A percentile compares a stretch with the other conserved stretches of the same genome.
Conservation (phyloP, 2,888 invertebrate species). For the Belgica antarctica region DNA sequence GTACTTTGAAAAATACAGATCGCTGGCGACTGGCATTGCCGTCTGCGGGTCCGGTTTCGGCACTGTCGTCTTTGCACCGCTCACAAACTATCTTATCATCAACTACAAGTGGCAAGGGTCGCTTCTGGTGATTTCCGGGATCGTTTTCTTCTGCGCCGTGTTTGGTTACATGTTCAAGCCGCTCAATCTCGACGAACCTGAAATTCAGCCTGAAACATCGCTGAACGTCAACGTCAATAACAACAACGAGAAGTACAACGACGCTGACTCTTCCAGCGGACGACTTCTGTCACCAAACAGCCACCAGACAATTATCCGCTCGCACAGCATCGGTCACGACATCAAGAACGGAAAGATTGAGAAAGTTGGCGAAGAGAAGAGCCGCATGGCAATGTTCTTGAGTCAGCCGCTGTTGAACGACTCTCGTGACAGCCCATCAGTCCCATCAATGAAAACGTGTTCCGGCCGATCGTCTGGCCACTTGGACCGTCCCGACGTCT, state of each 20-base stretch:
- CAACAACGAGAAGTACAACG: constrained; percentile 30
- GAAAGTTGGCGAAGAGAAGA: constrained; percentile 45
- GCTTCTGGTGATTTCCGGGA: constrained; percentile 60
- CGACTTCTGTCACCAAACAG: constrained; percentile 45
- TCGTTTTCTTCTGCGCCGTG: constrained; percentile 73
- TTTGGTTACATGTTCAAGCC: constrained; percentile 91
- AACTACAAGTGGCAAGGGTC: constrained; percentile 62
- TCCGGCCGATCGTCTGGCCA: constrained; percentile 64
- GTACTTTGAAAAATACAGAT: constrained; percentile 92
- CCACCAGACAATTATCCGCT: constrained; percentile 46
- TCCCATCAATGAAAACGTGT: constrained; percentile 45
- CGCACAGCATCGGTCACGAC: constrained; percentile 47
- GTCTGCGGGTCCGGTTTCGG: constrained; percentile 74
- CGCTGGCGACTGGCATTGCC: constrained; percentile 80
- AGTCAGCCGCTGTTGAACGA: constrained; percentile 67
- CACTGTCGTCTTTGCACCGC: constrained; percentile 63
- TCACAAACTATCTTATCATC: constrained; percentile 56
- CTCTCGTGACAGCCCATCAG: constrained; percentile 47
- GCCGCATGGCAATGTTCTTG: constrained; percentile 65
- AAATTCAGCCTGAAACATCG: neutral
- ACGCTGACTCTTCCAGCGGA: constrained; percentile 44
- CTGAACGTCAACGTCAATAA: constrained; percentile 3
- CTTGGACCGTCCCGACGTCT: constrained; percentile 81
- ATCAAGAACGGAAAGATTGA: constrained; percentile 30
- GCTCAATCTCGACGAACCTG: constrained; percentile 56